Evolutionary conservation across 2,113 vertebrate species (phyloP).

Genomic region (Sinocyclocheilus rhinocerous): DNA sequence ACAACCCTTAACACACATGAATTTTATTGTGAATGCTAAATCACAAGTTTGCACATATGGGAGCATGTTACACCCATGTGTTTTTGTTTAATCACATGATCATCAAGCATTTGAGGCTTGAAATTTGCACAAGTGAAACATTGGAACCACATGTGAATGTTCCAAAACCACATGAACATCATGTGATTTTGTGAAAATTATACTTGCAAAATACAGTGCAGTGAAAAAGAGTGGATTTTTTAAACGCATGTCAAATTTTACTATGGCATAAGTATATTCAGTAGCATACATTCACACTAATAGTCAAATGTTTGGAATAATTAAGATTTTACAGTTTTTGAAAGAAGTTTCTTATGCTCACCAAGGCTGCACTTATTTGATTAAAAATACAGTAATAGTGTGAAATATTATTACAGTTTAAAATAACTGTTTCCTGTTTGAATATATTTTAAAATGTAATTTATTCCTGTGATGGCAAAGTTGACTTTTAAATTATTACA

Average conservation of each 20-base stretch:
- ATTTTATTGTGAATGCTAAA: not conserved
- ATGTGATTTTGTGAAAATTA: not conserved
- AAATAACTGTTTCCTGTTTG: not conserved
- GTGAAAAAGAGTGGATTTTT: not conserved
- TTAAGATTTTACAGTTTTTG: not conserved
- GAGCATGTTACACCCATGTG: conserved; percentile 19
- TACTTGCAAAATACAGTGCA: not conserved
- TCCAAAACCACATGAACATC: conserved; percentile 8
- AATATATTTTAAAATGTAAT: not conserved
- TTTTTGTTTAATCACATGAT: conserved; percentile 20
- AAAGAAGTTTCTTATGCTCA: not conserved
- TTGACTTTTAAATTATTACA: too few relatives aligned
- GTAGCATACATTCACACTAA: not conserved
- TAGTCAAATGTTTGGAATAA: not conserved
- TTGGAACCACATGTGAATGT: not conserved
- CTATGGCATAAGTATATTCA: not conserved
- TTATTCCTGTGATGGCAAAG: too few relatives aligned
- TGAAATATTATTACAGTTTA: not conserved
- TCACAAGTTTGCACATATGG: conserved; percentile 10
- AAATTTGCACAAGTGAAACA: conserved; percentile 29
- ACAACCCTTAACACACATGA: too few relatives aligned
- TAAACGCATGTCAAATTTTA: not conserved
- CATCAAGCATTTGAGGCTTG: conserved; percentile 2
- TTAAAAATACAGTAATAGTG: not conserved
- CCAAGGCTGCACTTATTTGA: not conserved